Base-by-base conservation (phyloP, 1,140 invertebrate genomes). In the Stenopsyche tienmushanensis region DNA sequence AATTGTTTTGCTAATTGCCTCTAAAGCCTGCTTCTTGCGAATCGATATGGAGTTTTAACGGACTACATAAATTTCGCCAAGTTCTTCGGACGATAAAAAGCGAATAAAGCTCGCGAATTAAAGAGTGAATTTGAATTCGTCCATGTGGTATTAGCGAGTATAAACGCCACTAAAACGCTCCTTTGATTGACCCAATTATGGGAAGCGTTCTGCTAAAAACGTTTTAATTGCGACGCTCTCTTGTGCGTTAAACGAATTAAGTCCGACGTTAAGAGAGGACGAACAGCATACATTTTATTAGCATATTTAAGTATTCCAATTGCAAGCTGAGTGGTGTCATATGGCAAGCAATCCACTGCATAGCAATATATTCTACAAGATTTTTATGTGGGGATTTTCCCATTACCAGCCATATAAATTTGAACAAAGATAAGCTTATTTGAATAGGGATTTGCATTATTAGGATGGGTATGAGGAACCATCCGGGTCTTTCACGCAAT, bases 1-100 rank as follows among this genome's bases (percentile, higher is more conserved):
- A 67, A 67, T 64, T 52, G 60, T 64, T 64, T 64, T 26, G 42
- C 29, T 57, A 29, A 64, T 67, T 67, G 62, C 60, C 45, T 41
- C 39, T 41, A 62, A 64, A 54, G 25, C 41, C 13, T 49, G 62
- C 54, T 42, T 50, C 34, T 34, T 59, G 10, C 44, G 25, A 50
- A 58, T 58, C 24, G 52, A 66, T 66, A 62, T 66, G 23, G 54
- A 65, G 59, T 59, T 49, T 45, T 25, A 58, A 42, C 17, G 18
- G 5, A 15, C 18, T 8, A 50, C 10, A 20, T 10, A 10, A 21
- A 20, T 20, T 2, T 17, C 49, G 10, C 18, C 18, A n/a, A n/a
- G n/a, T n/a, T n/a, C n/a, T n/a, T n/a, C n/a, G n/a, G n/a, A n/a
- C n/a, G n/a, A n/a, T n/a, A n/a, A n/a, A n/a, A n/a, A n/a, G n/a